Evolutionary conservation across 2,797 vertebrate genomes (phyloP), one percentile per base, ranked within the genome.

Genomic region (Carduelis carduelis): DNA sequence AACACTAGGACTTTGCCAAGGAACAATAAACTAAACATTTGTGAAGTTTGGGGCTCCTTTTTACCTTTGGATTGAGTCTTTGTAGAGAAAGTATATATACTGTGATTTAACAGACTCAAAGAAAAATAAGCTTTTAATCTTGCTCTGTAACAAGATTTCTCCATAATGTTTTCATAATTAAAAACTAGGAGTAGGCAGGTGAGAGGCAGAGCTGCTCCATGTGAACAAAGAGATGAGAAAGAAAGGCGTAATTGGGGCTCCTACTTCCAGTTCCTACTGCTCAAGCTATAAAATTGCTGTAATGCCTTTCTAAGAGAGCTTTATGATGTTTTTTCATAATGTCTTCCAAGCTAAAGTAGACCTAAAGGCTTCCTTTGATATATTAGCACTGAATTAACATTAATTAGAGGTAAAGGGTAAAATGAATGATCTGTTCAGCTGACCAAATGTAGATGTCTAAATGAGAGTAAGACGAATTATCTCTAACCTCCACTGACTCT

Each of bases 101-200:
- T 72, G 22, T n/a, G 50, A 79, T 65, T 72, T 90, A 89, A 89
- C 13, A 82, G 26, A 69, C 30, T 84, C 43, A 14, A 43, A 94
- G 46, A 71, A 91, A 95, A 95, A 86, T 20, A 87, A 74, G 41
- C 23, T 76, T 90, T 76, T 89, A 41, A 32, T 87, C 70, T 75
- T 79, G 59, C 71, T 82, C 70, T 84, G 16, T 65, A 91, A 87
- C 37, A 66, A 86, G 83, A 88, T 81, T 90, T 24, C 24, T 95
- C 65, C 69, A 53, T 56, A 93, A 90, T 82, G 93, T 87, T 96
- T 96, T 93, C 70, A 37, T 91, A 82, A 94, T 82, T 89, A 91
- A 94, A 95, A 95, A 63, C 56, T 52, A 77, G 39, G 59, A 90
- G 84, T 89, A 89, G 87, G 89, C 59, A 89, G 71, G 41, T 93